phyloP scores from a whole-genome alignment of 2,888 invertebrate species.

The Acanthacorydalis orientalis region DNA sequence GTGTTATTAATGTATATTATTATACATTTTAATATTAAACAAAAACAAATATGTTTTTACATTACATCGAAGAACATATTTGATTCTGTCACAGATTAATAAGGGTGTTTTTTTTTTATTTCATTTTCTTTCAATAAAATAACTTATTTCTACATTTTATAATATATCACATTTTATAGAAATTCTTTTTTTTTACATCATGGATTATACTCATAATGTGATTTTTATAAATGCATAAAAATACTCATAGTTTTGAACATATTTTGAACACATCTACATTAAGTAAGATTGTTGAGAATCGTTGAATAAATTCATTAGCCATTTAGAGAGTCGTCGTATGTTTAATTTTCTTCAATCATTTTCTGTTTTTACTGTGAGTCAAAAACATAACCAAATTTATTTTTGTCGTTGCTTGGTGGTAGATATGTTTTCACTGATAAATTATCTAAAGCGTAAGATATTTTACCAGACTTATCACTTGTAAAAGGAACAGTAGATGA shows the following conservation, averaged over 20 bases:
- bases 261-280: neutral
- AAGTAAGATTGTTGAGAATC: neutral
- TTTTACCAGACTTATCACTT: neutral
- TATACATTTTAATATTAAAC: too few species aligned
- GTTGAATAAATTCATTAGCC: neutral
- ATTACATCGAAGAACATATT: too few species aligned
- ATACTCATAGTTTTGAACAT: neutral
- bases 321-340: neutral
- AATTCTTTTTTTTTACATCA: neutral
- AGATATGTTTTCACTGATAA: slow-evolving; percentile 13
- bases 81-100: too few species aligned
- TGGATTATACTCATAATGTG: neutral
- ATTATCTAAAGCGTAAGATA: slow-evolving; percentile 7
- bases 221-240: neutral
- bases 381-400: slow-evolving; percentile 16
- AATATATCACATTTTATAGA: neutral
- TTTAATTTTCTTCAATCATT: too few species aligned
- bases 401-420: slow-evolving; percentile 14
- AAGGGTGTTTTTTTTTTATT: too few species aligned
- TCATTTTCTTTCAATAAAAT: too few species aligned
- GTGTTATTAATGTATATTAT: too few species aligned
- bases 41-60: too few species aligned
- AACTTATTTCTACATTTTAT: neutral
- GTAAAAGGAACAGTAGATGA: neutral
- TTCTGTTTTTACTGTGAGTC: slow-evolving; percentile 7